Evolutionary conservation across 30 jellyfish, hydroid and myxozoan species (phyloP).

Genomic region (Hydra vulgaris): DNA sequence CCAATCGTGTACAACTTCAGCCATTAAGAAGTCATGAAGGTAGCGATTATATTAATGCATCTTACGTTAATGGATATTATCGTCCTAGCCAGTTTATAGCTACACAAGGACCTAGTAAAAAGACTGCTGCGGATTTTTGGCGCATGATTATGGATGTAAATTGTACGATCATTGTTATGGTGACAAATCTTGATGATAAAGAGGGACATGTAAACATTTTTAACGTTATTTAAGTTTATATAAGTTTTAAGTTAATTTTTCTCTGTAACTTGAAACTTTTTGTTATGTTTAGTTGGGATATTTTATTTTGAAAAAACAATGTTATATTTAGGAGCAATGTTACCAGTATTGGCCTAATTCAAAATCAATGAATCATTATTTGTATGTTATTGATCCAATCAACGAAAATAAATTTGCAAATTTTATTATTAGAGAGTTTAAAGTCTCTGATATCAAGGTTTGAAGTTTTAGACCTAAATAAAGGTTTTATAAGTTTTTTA

Average conservation of each 20-base stretch:
- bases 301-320: neutral
- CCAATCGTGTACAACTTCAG: constrained; percentile 71
- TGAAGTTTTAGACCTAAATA: constrained; percentile 2
- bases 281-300: neutral
- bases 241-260: neutral
- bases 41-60: constrained; percentile 75
- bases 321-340: constrained; percentile 67
- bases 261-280: no score
- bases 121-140: constrained; percentile 86
- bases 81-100: constrained; percentile 55
- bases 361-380: constrained; percentile 53
- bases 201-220: neutral
- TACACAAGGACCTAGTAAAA: constrained; percentile 74
- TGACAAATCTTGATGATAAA: constrained; percentile 36
- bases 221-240: no score
- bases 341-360: constrained; percentile 82
- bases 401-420: constrained; percentile 58
- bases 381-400: constrained; percentile 82
- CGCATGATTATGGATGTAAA: constrained; percentile 80
- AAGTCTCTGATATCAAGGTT: constrained; percentile 95
- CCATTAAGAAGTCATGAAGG: constrained; percentile 58
- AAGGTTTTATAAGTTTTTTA: neutral
- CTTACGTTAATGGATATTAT: constrained; percentile 55
- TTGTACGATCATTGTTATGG: constrained; percentile 74
- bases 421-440: constrained; percentile 68